A percentile compares a stretch with the other conserved stretches of the same genome.
These are phyloP conservation scores for Nomada ruficornis DNA, from an alignment of 2,888 invertebrate species.

Conservation along the genomic window DNA sequence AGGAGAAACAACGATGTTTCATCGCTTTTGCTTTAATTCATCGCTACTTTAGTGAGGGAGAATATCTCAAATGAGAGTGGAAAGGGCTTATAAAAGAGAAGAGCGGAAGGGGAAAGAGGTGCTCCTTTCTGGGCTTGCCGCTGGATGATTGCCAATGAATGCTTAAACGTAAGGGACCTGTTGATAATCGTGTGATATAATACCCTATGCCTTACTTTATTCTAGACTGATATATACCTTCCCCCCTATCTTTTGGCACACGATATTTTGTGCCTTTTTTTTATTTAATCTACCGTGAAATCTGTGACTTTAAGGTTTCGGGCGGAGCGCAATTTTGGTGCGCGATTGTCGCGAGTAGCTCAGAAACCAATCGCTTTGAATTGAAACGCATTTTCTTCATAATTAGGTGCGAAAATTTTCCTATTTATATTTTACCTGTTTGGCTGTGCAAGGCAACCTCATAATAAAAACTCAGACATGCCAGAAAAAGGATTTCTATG, in stretches of 20 bases:
- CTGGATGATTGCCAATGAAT: conserved; percentile 83
- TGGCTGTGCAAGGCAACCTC: too few species aligned
- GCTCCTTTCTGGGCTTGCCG: conserved; percentile 56
- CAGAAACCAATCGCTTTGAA: conserved; percentile 14
- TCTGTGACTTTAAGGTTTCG: conserved; percentile 22
- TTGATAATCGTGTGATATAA: conserved; percentile 79
- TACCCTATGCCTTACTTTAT: conserved; percentile 46
- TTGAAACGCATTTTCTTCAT: not conserved
- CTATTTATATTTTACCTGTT: too few species aligned
- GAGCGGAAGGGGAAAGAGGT: conserved; percentile 40
- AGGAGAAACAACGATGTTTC: not conserved
- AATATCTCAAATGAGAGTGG: conserved; percentile 26
- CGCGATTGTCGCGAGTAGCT: not conserved
- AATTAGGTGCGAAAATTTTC: too few species aligned
- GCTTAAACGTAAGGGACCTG: conserved; percentile 80
- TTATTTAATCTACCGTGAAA: conserved; percentile 29
- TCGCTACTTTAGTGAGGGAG: conserved; percentile 27
- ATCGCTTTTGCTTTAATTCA: conserved; percentile 18
- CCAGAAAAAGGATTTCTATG: too few species aligned
- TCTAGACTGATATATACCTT: conserved; percentile 29
- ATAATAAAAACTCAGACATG: too few species aligned
- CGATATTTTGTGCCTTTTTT: conserved; percentile 28
- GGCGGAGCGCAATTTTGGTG: conserved; percentile 6
- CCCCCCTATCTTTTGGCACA: not conserved
- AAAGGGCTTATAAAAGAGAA: conserved; percentile 43